Base-by-base conservation (phyloP, 92 coral and sea anemone genomes). In the Nematostella vectensis region DNA sequence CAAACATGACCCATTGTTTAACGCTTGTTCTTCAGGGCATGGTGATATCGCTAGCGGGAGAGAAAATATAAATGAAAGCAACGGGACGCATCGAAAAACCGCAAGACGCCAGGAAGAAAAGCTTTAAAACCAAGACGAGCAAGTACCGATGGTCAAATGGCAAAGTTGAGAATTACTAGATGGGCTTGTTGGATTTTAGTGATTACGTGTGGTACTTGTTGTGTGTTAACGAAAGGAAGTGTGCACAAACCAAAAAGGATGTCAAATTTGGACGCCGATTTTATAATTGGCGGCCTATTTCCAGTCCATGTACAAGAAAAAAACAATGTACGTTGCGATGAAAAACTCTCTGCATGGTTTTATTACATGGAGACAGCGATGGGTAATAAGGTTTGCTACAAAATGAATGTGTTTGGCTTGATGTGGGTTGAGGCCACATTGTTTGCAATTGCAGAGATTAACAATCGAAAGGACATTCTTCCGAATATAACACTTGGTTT, bases 391-490 rank as follows among this genome's bases (percentile, higher is more conserved):
- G 54, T 57, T 17, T 93, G 99, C 47, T 82, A 82, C 20, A 40
- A 55, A 58, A 62, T 93, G n/a, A 93, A 93, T 30, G 29, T 62
- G 17, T 74, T 67, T 6, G 99, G 88, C 15, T 47, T 84, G 21
- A 87, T 93, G 96, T 93, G 99, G 99, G 73, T 83, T 2, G 99
- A 93, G 56, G 96, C 99, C 2, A 74, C 87, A 80, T 39, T 83
- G 13, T 93, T 74, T 37, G 84, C 99, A 0, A 83, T 87, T 15
- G 49, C 45, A 19, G 88, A 75, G 37, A 77, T 83, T 2, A 93
- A 93, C 51, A 58, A 49, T 47, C 54, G 67, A 39, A 29, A 71
- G 10, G 67, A 67, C 16, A 67, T 85, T 20, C 67, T 85, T 15
- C 74, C 87, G 11, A 67, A 78, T 27, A 20, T 82, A 18, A 67